Conservation (phyloP, 2,888 invertebrate genomes). For the Drosophila ustulata region DNA sequence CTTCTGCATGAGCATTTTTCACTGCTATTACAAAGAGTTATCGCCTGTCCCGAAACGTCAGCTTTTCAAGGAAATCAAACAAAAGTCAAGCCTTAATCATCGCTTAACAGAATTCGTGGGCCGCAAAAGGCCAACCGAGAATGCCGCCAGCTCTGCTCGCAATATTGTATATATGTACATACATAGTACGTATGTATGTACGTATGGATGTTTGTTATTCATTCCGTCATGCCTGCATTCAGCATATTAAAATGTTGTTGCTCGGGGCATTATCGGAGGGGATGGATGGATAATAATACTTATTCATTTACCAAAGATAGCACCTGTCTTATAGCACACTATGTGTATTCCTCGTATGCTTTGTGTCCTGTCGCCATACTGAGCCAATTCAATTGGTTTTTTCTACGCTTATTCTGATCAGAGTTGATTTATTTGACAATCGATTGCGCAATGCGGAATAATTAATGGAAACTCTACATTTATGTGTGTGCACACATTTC, state of each 20-base stretch:
- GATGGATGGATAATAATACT: slow-evolving; percentile 3
- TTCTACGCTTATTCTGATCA: slow-evolving; percentile 15
- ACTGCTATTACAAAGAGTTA: slow-evolving; percentile 76
- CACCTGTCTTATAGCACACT: slow-evolving; percentile 31
- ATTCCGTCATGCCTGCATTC: slow-evolving; percentile 5
- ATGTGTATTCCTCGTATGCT: slow-evolving; percentile 40
- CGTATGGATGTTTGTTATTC: background rate
- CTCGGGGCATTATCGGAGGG: background rate
- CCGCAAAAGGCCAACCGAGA: slow-evolving; percentile 11
- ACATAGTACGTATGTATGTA: background rate
- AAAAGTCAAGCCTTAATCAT: slow-evolving; percentile 53
- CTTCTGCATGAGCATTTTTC: slow-evolving; percentile 62
- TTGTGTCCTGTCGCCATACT: slow-evolving; percentile 41
- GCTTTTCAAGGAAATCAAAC: slow-evolving; percentile 70
- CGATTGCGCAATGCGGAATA: slow-evolving; percentile 77
- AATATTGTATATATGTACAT: background rate
- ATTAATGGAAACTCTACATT: slow-evolving; percentile 62
- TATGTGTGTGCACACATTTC: slow-evolving; percentile 59
- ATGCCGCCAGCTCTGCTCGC: background rate
- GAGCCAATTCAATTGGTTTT: slow-evolving; percentile 36
- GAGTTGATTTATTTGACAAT: slow-evolving; percentile 57
- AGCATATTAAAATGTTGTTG: slow-evolving; percentile 2
- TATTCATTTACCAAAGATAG: slow-evolving; percentile 38
- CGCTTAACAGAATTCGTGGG: slow-evolving; percentile 20
- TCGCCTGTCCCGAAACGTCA: slow-evolving; percentile 60